These are phyloP conservation scores for Andrena bucephala DNA, from an alignment of 2,888 invertebrate species.

Conservation along the genomic window DNA sequence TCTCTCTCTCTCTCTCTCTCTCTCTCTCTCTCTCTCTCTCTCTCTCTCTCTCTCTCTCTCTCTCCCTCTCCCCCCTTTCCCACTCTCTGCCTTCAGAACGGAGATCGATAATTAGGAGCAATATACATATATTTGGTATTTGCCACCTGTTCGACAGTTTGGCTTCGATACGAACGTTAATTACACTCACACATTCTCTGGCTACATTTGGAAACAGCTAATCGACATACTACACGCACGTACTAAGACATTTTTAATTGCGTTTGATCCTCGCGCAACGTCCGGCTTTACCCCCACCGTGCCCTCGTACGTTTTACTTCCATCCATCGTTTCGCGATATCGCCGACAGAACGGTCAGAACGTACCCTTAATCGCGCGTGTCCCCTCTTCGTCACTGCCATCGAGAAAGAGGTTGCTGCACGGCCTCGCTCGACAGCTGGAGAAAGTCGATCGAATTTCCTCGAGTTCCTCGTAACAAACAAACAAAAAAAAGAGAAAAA, in stretches of 20 bases:
- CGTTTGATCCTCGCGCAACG: slow-evolving; percentile 44
- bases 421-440: no score
- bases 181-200: slow-evolving; percentile 59
- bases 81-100: slow-evolving; percentile 47
- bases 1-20: slow-evolving; percentile 19
- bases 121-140: slow-evolving; percentile 67
- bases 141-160: slow-evolving; percentile 63
- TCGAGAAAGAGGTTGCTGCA: neutral
- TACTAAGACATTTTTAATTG: slow-evolving; percentile 50
- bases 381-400: neutral
- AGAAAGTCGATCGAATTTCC: no score
- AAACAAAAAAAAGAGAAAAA: neutral
- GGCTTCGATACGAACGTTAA: slow-evolving; percentile 61
- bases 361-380: neutral
- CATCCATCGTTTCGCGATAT: neutral
- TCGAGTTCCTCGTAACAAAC: no score
- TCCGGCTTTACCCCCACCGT: slow-evolving; percentile 1
- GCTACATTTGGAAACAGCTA: slow-evolving; percentile 65
- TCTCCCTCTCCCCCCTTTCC: slow-evolving; percentile 11
- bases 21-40: neutral
- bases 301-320: neutral
- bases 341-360: slow-evolving; percentile 10
- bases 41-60: neutral
- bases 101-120: slow-evolving; percentile 65
- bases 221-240: slow-evolving; percentile 61